These are phyloP conservation scores for Eolophus roseicapilla DNA, from an alignment of 2,113 vertebrate species.

Conservation along the genomic window DNA sequence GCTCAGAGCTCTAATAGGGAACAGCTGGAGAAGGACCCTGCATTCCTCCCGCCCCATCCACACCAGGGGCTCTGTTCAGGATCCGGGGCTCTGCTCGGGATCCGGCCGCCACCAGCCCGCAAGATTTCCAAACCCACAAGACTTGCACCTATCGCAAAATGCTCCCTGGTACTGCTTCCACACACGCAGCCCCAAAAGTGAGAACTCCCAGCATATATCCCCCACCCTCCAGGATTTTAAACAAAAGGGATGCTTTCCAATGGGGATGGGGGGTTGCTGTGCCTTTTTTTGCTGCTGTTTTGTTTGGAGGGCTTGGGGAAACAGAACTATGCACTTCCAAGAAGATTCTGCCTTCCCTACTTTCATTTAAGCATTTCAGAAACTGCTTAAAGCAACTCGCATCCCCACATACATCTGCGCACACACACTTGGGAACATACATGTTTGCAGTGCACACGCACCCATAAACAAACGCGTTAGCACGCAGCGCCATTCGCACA, in stretches of 20 bases:
- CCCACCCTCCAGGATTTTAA: background rate
- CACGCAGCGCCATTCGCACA: accelerated
- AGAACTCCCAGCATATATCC: background rate
- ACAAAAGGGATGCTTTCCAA: background rate
- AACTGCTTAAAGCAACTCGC: background rate
- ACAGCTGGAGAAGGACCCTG: constrained; percentile 76
- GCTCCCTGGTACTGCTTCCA: background rate
- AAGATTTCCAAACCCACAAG: constrained; percentile 52
- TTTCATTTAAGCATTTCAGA: background rate
- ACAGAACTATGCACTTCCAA: background rate
- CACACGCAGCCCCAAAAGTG: background rate
- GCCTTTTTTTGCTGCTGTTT: background rate
- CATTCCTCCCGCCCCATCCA: constrained; percentile 70
- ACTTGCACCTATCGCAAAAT: constrained; percentile 50
- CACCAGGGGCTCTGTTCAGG: constrained; percentile 74
- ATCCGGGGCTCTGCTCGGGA: constrained; percentile 4
- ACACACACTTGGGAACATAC: accelerated
- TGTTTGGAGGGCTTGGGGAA: background rate
- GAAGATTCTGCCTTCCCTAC: background rate
- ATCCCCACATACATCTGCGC: background rate
- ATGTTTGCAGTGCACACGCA: accelerated
- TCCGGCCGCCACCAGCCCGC: constrained; percentile 16
- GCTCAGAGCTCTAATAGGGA: constrained; percentile 69
- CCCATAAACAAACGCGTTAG: background rate
- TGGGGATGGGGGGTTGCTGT: accelerated